Evolutionary conservation across 37 sponge, comb jelly and placozoan genomes (phyloP).

Genomic region (Crambe crambe): DNA sequence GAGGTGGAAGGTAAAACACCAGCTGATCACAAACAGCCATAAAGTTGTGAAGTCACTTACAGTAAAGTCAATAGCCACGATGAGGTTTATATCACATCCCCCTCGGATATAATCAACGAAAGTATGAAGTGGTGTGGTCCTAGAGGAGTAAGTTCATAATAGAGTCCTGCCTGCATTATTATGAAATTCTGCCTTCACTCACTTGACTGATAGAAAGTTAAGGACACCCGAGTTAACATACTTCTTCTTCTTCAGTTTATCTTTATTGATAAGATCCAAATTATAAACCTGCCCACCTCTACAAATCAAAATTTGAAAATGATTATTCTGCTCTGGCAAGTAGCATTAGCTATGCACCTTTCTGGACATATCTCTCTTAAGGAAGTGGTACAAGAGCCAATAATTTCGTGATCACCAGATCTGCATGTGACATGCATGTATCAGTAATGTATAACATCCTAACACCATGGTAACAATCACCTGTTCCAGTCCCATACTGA

Average conservation of each 20-base stretch:
- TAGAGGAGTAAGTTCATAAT: conserved; percentile 1
- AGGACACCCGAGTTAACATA: conserved; percentile 78
- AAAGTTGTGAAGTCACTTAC: conserved; percentile 23
- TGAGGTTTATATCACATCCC: conserved; percentile 80
- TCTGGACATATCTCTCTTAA: conserved; percentile 71
- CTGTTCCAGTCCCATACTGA: conserved; percentile 92
- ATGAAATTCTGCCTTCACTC: conserved; percentile 2
- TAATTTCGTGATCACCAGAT: conserved; percentile 77
- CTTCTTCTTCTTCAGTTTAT: conserved; percentile 77
- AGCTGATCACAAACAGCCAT: neutral
- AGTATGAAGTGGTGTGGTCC: conserved; percentile 62
- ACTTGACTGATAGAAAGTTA: conserved; percentile 68
- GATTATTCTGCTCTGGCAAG: neutral
- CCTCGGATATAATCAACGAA: conserved; percentile 82
- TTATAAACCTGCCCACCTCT: conserved; percentile 68
- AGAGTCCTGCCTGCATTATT: too few species aligned
- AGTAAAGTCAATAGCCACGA: conserved; percentile 85
- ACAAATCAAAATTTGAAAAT: neutral
- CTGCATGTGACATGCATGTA: too few species aligned
- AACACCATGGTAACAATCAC: too few species aligned
- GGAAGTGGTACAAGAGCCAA: conserved; percentile 55
- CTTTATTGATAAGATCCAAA: conserved; percentile 70
- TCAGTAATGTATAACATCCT: too few species aligned
- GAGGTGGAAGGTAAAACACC: neutral
- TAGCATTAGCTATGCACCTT: conserved; percentile 34